Evolutionary conservation across 1,140 invertebrate species (phyloP).

Genomic region (Camponotus pennsylvanicus): DNA sequence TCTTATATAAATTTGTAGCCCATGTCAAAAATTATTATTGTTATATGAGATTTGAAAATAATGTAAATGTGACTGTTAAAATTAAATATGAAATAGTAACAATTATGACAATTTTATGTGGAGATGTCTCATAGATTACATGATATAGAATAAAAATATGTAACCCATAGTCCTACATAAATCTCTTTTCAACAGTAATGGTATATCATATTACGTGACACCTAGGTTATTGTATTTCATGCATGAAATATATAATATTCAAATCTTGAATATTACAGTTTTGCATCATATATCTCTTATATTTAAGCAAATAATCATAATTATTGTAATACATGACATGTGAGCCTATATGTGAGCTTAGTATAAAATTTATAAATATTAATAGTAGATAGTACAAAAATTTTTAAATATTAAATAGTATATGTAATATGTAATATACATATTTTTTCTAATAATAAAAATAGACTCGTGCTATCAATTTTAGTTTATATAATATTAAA

Average conservation of each 20-base stretch:
- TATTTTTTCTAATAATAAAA: conserved; percentile 2
- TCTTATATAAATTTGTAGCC: not conserved
- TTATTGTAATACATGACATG: not conserved
- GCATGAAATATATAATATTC: conserved; percentile 66
- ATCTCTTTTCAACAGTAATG: conserved; percentile 72
- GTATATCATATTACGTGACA: conserved; percentile 75
- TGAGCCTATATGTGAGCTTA: not conserved
- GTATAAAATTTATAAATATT: not conserved
- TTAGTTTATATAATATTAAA: not conserved
- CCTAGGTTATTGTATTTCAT: conserved; percentile 79
- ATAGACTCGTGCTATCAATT: not conserved
- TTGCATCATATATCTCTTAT: not conserved
- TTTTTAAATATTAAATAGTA: too few relatives aligned
- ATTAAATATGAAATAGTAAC: conserved; percentile 3
- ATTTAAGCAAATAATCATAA: conserved; percentile 9
- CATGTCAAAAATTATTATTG: conserved; percentile 11
- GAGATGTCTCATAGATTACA: conserved; percentile 39
- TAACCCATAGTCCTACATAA: conserved; percentile 49
- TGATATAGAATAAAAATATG: conserved; percentile 62
- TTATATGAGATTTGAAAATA: not conserved
- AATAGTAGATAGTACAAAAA: not conserved
- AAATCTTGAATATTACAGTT: not conserved
- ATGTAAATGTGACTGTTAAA: conserved; percentile 5
- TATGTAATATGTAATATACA: not conserved
- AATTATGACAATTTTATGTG: conserved; percentile 12